Evolutionary conservation across 2,113 vertebrate species (phyloP), one percentile per base, ranked within the genome.

Genomic region (Myiozetetes cayanensis): DNA sequence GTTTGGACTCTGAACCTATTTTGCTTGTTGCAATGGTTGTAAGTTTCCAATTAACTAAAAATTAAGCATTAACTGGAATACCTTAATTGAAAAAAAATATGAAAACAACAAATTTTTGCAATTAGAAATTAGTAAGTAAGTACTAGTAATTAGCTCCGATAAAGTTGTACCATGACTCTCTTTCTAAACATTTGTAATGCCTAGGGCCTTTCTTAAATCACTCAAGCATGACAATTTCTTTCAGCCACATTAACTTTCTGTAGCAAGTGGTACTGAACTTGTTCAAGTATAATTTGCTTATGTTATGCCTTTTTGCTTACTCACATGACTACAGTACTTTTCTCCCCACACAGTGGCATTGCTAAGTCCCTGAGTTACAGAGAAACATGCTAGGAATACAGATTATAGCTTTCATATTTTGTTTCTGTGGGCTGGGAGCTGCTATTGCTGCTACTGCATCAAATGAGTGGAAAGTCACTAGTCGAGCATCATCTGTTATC

Each of bases 391-490:
- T 98, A 93, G 94, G 95, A 86, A 94, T 98, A 85, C 99, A 99
- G 98, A 99, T 99, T 96, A 63, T 98, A 78, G 99, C 98, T 74
- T 98, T 99, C 67, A 71, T 99, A 90, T 97, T 98, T 30, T 98
- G 98, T 43, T 91, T 99, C 30, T 97, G 96, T n/a, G 99, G 99
- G 4, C 96, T 99, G n/a, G 98, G 98, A 24, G 98, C 98, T 56
- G 98, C 98, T 13, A 98, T 99, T 24, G 98, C 97, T 15, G 98
- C 99, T 85, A 98, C 98, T 2, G 95, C 98, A 4, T 99, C 99
- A 39, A 99, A 99, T 49, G 99, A 99, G 90, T 99, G 99, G 99
- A 99, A 98, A 95, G 98, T 98, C 61, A 99, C 99, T 21, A 99
- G 99, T 83, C 96, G 98, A 75, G 99, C 99, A 18, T 99, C 99